A percentile compares a stretch with the other conserved stretches of the same genome.
These are phyloP conservation scores for Dermolepida albohirtum DNA, from an alignment of 2,888 invertebrate genomes.

Conservation along the genomic window DNA sequence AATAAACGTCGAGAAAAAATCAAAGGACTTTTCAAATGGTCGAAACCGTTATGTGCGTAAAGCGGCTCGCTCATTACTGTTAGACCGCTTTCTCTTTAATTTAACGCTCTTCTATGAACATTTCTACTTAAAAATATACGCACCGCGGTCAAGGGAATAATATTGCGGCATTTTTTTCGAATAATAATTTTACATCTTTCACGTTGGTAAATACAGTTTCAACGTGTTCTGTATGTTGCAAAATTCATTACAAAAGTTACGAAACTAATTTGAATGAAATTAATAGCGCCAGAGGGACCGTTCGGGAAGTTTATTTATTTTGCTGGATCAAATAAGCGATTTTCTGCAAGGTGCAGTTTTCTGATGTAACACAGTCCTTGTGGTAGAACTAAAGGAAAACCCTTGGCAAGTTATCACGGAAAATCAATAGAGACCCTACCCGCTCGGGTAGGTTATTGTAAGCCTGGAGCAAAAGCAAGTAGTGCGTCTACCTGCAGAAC, in stretches of 20 bases:
- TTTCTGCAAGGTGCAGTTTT: slow-evolving; percentile 47
- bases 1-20: too few species aligned
- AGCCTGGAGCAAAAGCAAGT: slow-evolving; percentile 42
- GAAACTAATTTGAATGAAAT: slow-evolving; percentile 30
- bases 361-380: slow-evolving; percentile 50
- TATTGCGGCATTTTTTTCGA: too few species aligned
- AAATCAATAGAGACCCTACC: slow-evolving; percentile 51
- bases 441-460: slow-evolving; percentile 49
- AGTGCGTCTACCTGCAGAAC: slow-evolving; percentile 46
- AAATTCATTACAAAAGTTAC: slow-evolving; percentile 25
- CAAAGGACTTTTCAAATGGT: too few species aligned
- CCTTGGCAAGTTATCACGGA: slow-evolving; percentile 51
- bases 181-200: too few species aligned
- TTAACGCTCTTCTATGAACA: too few species aligned
- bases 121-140: too few species aligned
- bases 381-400: slow-evolving; percentile 50
- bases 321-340: slow-evolving; percentile 35
- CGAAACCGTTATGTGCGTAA: too few species aligned
- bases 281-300: slow-evolving; percentile 1
- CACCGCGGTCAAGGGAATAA: too few species aligned
- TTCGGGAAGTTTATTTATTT: slow-evolving; percentile 12
- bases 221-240: slow-evolving; percentile 1
- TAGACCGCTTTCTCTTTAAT: too few species aligned
- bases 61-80: too few species aligned
- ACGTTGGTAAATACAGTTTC: too few species aligned